Evolutionary conservation across 2,888 invertebrate species (phyloP).

Genomic region (Mechanitis messenoides): DNA sequence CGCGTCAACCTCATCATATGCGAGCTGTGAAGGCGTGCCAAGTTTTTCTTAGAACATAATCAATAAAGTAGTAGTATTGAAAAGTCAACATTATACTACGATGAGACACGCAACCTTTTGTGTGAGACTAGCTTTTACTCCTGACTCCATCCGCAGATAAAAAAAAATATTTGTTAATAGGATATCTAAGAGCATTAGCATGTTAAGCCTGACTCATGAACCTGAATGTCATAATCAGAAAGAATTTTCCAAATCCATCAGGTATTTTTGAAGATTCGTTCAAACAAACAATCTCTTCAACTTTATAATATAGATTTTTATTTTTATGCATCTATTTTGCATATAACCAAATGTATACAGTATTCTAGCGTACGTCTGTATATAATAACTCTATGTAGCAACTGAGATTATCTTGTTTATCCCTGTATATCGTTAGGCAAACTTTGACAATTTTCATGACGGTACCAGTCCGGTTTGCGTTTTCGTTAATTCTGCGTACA

Average conservation of each 20-base stretch:
- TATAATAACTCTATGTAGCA: constrained; percentile 12
- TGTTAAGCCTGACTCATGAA: no score
- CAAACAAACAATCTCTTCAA: no score
- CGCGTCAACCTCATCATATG: constrained; percentile 34
- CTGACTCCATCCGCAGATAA: no score
- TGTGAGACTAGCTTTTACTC: constrained; percentile 2
- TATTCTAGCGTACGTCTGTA: background rate
- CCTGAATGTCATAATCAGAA: no score
- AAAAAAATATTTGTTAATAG: no score
- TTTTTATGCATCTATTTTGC: constrained; percentile 13
- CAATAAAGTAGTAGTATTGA: constrained; percentile 61
- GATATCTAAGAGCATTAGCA: no score
- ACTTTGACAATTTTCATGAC: constrained; percentile 71
- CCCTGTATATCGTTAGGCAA: constrained; percentile 57
- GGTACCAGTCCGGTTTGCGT: constrained; percentile 40
- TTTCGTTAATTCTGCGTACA: constrained; percentile 70
- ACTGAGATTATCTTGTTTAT: constrained; percentile 55
- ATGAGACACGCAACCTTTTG: constrained; percentile 48
- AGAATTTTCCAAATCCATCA: no score
- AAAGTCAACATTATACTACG: constrained; percentile 48
- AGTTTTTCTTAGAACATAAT: constrained; percentile 60
- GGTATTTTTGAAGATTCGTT: no score
- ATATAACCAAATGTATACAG: background rate
- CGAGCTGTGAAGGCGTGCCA: constrained; percentile 43
- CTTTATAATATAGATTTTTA: constrained; percentile 3